phyloP scores from a whole-genome alignment of 2,113 vertebrate genomes.

The Tapirus terrestris region DNA sequence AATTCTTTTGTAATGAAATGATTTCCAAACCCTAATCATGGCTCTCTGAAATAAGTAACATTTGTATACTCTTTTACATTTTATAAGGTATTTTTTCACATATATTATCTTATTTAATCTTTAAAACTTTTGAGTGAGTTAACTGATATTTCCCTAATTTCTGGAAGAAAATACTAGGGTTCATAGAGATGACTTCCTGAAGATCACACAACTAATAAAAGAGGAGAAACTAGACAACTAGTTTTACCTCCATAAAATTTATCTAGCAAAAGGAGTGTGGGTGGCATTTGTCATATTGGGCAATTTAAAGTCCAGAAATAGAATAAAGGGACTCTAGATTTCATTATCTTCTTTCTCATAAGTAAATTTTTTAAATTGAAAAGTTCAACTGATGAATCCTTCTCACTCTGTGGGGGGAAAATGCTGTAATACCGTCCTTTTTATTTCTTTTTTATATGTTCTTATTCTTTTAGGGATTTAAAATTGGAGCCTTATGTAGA shows the following conservation, averaged over 20 bases:
- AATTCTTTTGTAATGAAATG: constrained; percentile 28
- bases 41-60: neutral
- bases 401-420: neutral
- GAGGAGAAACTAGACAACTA: neutral
- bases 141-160: neutral
- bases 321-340: neutral
- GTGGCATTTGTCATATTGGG: neutral
- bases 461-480: constrained; percentile 91
- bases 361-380: neutral
- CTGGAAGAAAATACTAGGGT: neutral
- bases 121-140: neutral
- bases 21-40: neutral
- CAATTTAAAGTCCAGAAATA: neutral
- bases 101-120: neutral
- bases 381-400: neutral
- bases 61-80: neutral
- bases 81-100: constrained; percentile 23
- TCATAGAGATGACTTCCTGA: neutral
- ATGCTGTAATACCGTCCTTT: neutral
- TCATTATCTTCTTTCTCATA: neutral
- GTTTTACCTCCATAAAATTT: neutral
- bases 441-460: constrained; percentile 22
- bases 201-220: neutral
- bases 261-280: neutral
- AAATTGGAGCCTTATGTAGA: constrained; percentile 94